These are phyloP conservation scores for Chloroclysta siterata DNA, from an alignment of 2,888 invertebrate species.

Conservation along the genomic window DNA sequence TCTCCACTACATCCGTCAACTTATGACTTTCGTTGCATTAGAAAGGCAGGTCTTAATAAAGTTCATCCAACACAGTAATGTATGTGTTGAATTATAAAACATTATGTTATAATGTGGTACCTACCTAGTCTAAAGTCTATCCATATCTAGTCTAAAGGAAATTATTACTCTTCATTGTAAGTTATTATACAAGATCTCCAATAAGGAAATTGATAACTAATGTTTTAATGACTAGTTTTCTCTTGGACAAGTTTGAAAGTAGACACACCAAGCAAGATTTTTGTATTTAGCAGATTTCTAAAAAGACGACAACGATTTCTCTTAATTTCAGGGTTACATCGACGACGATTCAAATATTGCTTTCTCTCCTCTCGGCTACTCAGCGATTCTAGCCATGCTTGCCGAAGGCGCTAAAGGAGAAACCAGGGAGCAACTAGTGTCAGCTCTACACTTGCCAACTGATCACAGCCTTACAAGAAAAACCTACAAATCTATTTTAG, in stretches of 20 bases:
- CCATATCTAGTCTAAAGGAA: slow-evolving; percentile 3
- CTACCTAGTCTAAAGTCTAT: not conserved
- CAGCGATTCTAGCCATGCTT: slow-evolving; percentile 86
- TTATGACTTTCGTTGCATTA: no score
- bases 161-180: not conserved
- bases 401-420: slow-evolving; percentile 87
- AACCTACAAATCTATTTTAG: slow-evolving; percentile 71
- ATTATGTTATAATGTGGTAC: not conserved
- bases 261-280: not conserved
- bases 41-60: no score
- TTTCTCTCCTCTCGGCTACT: slow-evolving; percentile 87
- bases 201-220: slow-evolving; percentile 7
- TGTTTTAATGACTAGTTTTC: slow-evolving; percentile 18
- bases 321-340: slow-evolving; percentile 74
- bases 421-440: slow-evolving; percentile 84
- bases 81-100: no score
- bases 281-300: slow-evolving; percentile 16
- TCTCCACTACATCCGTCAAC: no score
- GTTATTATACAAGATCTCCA: slow-evolving; percentile 1
- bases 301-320: slow-evolving; percentile 1
- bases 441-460: slow-evolving; percentile 83
- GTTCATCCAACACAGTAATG: no score
- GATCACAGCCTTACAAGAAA: slow-evolving; percentile 75
- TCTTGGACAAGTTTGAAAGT: slow-evolving; percentile 27
- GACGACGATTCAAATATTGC: slow-evolving; percentile 85